Conservation (phyloP, 2,113 vertebrate genomes). For the Crotophaga sulcirostris region DNA sequence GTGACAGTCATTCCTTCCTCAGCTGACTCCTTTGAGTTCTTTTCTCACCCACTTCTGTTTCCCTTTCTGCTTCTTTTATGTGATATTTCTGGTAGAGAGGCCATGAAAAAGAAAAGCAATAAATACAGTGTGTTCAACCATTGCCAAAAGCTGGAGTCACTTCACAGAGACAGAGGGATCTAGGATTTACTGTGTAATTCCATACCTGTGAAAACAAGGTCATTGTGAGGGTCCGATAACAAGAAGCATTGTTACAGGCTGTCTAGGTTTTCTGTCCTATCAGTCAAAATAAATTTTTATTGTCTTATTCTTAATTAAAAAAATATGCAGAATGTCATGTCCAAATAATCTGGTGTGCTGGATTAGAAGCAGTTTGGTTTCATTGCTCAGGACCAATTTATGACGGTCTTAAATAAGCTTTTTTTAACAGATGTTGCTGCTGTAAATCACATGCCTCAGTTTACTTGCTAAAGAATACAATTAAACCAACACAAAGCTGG, state of each 20-base stretch:
- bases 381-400: slow-evolving; percentile 11
- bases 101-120: background rate
- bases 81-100: background rate
- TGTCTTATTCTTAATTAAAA: background rate
- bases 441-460: slow-evolving; percentile 52
- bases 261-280: background rate
- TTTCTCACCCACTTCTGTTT: slow-evolving; percentile 3
- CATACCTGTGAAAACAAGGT: slow-evolving; percentile 20
- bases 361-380: background rate
- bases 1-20: slow-evolving; percentile 35
- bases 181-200: slow-evolving; percentile 12
- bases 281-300: background rate
- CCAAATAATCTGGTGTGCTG: background rate
- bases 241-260: background rate
- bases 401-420: slow-evolving; percentile 48
- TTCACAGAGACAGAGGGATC: slow-evolving; percentile 15
- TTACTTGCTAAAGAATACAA: slow-evolving; percentile 62
- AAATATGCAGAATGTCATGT: background rate
- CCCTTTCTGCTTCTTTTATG: slow-evolving; percentile 5
- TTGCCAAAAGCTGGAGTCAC: slow-evolving; percentile 41
- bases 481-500: slow-evolving; percentile 46
- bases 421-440: slow-evolving; percentile 45
- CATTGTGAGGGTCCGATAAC: slow-evolving; percentile 13
- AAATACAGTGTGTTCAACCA: slow-evolving; percentile 18
- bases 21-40: slow-evolving; percentile 8